phyloP scores from a whole-genome alignment of 2,113 vertebrate genomes.

The Hiodon tergisus region DNA sequence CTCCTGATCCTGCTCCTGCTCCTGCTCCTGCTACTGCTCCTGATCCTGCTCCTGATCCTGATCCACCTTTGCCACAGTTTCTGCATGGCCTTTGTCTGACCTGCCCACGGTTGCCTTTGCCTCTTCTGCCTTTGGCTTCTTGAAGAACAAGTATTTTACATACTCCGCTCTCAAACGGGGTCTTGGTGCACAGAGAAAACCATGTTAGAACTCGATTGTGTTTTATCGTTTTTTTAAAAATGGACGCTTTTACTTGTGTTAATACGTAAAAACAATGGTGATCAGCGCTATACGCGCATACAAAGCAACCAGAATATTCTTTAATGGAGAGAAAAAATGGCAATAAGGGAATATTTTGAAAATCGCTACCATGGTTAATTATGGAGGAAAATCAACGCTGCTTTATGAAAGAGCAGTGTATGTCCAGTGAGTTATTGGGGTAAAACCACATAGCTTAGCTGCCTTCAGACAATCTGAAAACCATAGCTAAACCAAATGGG shows the following conservation, averaged over 20 bases:
- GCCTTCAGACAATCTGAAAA: no score
- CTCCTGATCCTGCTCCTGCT: neutral
- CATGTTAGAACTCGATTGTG: neutral
- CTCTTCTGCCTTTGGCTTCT: no score
- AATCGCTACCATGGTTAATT: conserved; percentile 35
- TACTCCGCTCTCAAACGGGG: neutral
- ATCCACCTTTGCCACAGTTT: no score
- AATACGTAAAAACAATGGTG: conserved; percentile 26
- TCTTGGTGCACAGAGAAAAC: neutral
- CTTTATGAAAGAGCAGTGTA: conserved; percentile 27
- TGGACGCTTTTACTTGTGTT: neutral
- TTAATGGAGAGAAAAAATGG: conserved; percentile 39
- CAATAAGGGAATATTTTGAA: conserved; percentile 1
- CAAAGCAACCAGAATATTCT: conserved; percentile 33
- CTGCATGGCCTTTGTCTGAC: neutral
- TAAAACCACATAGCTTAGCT: neutral
- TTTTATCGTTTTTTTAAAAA: neutral
- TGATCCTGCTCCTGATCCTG: no score
- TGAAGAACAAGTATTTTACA: neutral
- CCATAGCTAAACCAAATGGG: no score
- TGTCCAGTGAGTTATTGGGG: conserved; percentile 29
- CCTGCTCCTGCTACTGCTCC: no score
- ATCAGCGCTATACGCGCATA: conserved; percentile 17
- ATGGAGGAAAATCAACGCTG: conserved; percentile 27
- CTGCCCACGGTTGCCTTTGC: neutral